Conservation (phyloP, 1,140 invertebrate species). For the Phymorhynchus buccinoides region DNA sequence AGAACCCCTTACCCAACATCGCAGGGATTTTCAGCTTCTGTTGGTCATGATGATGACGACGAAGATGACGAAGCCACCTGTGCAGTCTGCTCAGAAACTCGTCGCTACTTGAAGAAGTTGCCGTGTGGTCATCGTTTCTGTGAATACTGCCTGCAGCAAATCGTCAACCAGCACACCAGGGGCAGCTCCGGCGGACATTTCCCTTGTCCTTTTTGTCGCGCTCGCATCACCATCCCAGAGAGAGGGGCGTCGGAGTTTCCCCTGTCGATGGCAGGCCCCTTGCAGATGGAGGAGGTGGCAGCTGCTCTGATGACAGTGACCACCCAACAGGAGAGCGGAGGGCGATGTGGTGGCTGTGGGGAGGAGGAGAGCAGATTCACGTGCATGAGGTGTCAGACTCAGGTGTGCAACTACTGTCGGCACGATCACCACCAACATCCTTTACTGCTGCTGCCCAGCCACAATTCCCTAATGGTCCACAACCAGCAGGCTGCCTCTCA, state of each 20-base stretch:
- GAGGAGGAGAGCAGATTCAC: background rate
- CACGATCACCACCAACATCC: background rate
- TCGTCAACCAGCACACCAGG: background rate
- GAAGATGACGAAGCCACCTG: background rate
- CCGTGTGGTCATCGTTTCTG: background rate
- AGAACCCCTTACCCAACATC: background rate
- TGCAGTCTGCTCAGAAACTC: background rate
- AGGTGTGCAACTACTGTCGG: background rate
- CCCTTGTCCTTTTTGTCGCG: background rate
- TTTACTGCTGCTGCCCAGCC: background rate
- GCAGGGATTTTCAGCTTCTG: background rate
- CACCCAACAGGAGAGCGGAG: background rate
- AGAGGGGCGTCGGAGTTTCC: no score
- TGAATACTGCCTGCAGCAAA: slow-evolving; percentile 13
- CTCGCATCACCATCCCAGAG: background rate
- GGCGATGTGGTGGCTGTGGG: background rate
- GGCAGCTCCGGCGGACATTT: background rate
- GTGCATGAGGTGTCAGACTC: background rate
- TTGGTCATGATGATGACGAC: background rate
- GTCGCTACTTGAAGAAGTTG: background rate
- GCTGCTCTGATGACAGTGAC: background rate
- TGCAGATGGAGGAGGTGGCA: background rate
- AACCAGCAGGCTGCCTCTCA: background rate
- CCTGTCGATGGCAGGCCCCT: no score
- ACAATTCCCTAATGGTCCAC: background rate